phyloP scores from a whole-genome alignment of 2,113 vertebrate species.

The Echinops telfairi region DNA sequence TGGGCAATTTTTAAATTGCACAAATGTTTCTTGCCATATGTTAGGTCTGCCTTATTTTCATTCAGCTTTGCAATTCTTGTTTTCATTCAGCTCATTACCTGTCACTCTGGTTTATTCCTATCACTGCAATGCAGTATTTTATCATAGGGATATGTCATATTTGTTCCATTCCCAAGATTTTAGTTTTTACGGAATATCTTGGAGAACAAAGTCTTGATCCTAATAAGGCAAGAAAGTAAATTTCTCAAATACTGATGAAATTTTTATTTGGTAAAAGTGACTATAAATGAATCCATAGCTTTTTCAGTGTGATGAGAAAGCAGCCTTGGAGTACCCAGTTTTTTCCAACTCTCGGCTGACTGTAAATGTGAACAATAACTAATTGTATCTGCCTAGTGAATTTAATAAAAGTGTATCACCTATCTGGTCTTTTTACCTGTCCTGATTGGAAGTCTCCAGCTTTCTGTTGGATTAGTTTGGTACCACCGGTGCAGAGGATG shows the following conservation, averaged over 20 bases:
- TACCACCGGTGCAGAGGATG: neutral
- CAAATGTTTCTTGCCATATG: neutral
- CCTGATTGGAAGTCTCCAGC: neutral
- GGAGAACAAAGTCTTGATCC: conserved; percentile 31
- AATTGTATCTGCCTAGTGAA: neutral
- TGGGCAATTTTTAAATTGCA: neutral
- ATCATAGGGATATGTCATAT: neutral
- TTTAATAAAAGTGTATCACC: neutral
- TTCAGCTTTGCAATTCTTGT: neutral
- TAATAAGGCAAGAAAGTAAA: conserved; percentile 48
- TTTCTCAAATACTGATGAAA: conserved; percentile 5
- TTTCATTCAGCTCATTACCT: neutral
- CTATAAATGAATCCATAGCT: neutral
- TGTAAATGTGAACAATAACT: neutral
- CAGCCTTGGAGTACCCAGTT: neutral
- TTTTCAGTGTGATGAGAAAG: conserved; percentile 19
- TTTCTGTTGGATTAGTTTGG: neutral
- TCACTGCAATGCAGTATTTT: neutral
- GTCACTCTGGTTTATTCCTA: conserved; percentile 13
- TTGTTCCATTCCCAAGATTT: conserved; percentile 24
- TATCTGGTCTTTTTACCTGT: neutral
- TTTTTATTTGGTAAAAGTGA: conserved; percentile 52
- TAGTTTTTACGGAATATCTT: conserved; percentile 25
- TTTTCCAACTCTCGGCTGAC: neutral
- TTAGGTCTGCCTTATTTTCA: neutral